These are phyloP conservation scores for Hypselothyrea guttata DNA, from an alignment of 2,888 invertebrate genomes.

Conservation along the genomic window DNA sequence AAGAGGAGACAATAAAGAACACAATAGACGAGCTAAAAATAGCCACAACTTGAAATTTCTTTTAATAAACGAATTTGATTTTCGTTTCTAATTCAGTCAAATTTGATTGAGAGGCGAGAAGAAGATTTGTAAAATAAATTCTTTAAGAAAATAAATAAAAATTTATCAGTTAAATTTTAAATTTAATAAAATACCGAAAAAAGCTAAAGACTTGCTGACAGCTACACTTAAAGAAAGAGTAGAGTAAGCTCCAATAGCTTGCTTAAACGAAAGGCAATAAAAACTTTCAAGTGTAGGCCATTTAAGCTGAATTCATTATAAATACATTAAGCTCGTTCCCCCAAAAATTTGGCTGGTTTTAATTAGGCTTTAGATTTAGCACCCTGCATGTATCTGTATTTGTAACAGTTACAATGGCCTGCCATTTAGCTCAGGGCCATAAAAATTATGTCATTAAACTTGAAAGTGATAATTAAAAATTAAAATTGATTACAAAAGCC, in stretches of 20 bases:
- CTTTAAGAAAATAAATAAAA: no score
- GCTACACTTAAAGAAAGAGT: not conserved
- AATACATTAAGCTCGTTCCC: conserved; percentile 12
- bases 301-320: conserved; percentile 25
- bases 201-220: not conserved
- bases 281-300: conserved; percentile 15
- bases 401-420: conserved; percentile 25
- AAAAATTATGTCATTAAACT: conserved; percentile 69
- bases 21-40: no score
- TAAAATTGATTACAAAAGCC: conserved; percentile 61
- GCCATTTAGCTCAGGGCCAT: conserved; percentile 68
- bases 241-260: conserved; percentile 2
- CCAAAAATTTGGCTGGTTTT: conserved; percentile 21
- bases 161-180: no score
- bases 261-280: conserved; percentile 2
- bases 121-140: no score
- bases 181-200: not conserved
- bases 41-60: no score
- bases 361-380: conserved; percentile 16
- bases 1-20: not conserved
- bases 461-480: conserved; percentile 75
- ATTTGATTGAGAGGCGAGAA: no score
- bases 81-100: no score
- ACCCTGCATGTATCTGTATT: not conserved
- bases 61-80: no score